Conservation (phyloP, 2,888 invertebrate species). For the Tridacna crocea region DNA sequence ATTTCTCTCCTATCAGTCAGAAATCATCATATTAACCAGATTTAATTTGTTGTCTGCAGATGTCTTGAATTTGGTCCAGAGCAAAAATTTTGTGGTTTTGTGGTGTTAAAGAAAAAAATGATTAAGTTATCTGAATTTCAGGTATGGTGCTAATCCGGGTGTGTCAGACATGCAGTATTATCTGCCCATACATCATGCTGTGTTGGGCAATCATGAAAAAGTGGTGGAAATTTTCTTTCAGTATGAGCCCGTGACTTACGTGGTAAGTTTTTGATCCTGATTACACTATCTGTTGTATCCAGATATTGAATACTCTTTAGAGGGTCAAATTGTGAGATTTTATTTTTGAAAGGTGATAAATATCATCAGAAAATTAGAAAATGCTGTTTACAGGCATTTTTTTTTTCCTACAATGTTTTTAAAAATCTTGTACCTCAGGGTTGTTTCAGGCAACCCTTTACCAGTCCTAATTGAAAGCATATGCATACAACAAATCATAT, state of each 20-base stretch:
- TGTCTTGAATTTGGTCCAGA: too few species aligned
- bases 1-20: not conserved
- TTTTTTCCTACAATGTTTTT: not conserved
- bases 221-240: slow-evolving; percentile 68
- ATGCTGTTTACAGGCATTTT: not conserved
- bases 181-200: slow-evolving; percentile 78
- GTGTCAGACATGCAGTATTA: slow-evolving; percentile 75
- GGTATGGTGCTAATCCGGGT: slow-evolving; percentile 67
- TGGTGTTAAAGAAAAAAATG: too few species aligned
- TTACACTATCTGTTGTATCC: too few species aligned
- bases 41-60: too few species aligned
- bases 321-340: not conserved
- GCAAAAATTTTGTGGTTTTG: too few species aligned
- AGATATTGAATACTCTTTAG: too few species aligned
- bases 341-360: not conserved
- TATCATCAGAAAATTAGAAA: not conserved
- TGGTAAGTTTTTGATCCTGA: slow-evolving; percentile 58
- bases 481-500: too few species aligned
- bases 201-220: slow-evolving; percentile 71
- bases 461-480: too few species aligned
- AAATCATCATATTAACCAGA: too few species aligned
- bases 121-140: not conserved
- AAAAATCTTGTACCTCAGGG: not conserved
- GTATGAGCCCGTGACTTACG: slow-evolving; percentile 70
- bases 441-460: too few species aligned